Percentiles rank a stretch among this genome's conserved stretches.
Conservation (phyloP, 2,888 invertebrate genomes). For the Idaea aversata region DNA sequence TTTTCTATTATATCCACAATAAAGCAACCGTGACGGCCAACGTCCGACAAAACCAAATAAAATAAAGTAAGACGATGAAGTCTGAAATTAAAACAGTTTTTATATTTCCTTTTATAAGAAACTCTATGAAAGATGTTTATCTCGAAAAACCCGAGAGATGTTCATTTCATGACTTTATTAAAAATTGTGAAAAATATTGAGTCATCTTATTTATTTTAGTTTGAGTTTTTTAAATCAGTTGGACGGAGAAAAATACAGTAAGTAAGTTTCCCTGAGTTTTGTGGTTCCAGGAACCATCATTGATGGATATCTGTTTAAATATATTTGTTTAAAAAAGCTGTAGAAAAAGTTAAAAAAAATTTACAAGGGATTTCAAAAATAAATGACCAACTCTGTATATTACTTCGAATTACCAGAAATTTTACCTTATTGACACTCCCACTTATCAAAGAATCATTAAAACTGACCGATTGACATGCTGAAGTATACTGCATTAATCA, state of each 20-base stretch:
- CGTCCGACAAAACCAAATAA: background rate
- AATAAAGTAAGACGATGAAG: background rate
- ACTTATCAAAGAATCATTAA: too few relatives aligned
- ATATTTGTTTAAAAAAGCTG: too few relatives aligned
- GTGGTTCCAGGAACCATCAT: too few relatives aligned
- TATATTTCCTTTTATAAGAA: background rate
- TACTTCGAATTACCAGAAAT: too few relatives aligned
- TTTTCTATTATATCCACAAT: background rate
- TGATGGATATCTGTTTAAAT: too few relatives aligned
- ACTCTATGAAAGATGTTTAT: background rate
- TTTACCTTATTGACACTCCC: too few relatives aligned
- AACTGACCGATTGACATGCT: too few relatives aligned
- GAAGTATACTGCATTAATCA: too few relatives aligned
- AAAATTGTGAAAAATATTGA: background rate
- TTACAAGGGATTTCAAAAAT: too few relatives aligned
- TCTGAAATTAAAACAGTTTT: slow-evolving; percentile 3
- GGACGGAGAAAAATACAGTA: background rate
- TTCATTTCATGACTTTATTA: background rate
- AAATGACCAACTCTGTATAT: too few relatives aligned
- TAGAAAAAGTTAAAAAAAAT: too few relatives aligned
- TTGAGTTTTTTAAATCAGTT: background rate
- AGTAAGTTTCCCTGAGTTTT: background rate
- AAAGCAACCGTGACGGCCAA: background rate
- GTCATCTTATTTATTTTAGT: background rate
- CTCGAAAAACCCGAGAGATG: background rate